Evolutionary conservation across 2,113 vertebrate genomes (phyloP), one percentile per base, ranked within the genome.

Genomic region (Nestor notabilis): DNA sequence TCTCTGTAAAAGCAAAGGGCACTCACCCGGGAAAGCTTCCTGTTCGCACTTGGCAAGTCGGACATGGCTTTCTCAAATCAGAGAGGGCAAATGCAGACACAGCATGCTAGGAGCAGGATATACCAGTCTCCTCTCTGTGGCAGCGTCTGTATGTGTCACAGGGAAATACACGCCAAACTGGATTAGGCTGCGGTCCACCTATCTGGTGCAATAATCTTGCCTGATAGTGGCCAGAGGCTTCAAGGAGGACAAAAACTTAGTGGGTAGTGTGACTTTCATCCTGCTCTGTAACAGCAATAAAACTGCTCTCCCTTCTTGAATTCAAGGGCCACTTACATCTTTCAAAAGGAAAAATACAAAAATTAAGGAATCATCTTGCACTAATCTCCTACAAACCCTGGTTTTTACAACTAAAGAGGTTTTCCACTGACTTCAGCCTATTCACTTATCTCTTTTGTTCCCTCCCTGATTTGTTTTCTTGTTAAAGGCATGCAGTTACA

Each of bases 121-220:
- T 76, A 82, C 89, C 89, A 76, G 96, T 93, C 83, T 89, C 66
- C 60, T 87, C 14, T 39, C 72, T 27, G 27, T 28, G 83, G 69
- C 33, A 75, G 91, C 69, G 80, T 92, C 96, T 56, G 11, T 31
- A 12, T 95, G 96, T 71, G 89, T 93, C 97, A 97, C 83, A 89
- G 69, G 72, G 31, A 90, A 43, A 61, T 14, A 92, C 92, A 84
- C 1, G 10, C 52, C 81, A 80, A 61, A 16, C 88, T 75, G 95
- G 50, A 75, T 60, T 25, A 56, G 71, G 65, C 80, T 92, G 91
- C 1, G 28, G 88, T 74, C 50, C 50, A 19, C 56, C 31, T 82
- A 80, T 91, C 80, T 78, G 78, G 33, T 29, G 69, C 81, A 92
- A 35, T n/a, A 27, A 76, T 65, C 86, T 91, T 29, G 52, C 39